Base-by-base conservation (phyloP, 2,888 invertebrate species). In the Ennomos erosarius region DNA sequence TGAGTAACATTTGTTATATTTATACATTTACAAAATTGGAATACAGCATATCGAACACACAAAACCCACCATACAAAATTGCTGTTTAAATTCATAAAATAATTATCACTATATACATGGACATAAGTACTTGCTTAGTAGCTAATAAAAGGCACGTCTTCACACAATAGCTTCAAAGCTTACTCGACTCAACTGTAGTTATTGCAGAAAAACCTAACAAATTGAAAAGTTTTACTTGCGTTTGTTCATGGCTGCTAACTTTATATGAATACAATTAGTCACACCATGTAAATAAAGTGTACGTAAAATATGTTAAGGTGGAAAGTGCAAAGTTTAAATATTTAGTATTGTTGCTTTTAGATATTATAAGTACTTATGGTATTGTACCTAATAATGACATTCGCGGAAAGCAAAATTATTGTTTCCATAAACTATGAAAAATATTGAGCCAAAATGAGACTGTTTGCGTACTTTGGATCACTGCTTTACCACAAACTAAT, bases 131-230 rank as follows among this genome's bases (percentile, higher is more conserved):
- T 74, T 64, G 56, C 75, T 77, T 81, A 81, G 56, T 63, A 65
- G 71, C 75, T 78, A 81, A 73, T 74, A 71, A 81, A 85, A 85
- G 85, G 85, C 85, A 85, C 85, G 63, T 74, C 57, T 71, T 57
- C 50, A 71, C 55, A 65, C 69, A 62, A 67, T 64, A 46, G 64
- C 61, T 61, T 65, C 37, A 51, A 58, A 49, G 54, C 56, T 58
- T 67, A 60, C 56, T 68, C 43, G 16, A 51, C 51, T 50, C 10
- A 38, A 37, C 9, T 12, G 26, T 16, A 1, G 34, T 46, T 39
- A 46, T 54, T 54, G 35, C 46, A 36, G 45, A 46, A 46, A 9
- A 46, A 9, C 26, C 1, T 10, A 13, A 1, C 11, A 10, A 33
- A 44, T 45, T n/a, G 10, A 10, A 33, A 34, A 10, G 13, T n/a